These are phyloP conservation scores for Bellardia bayeri DNA, from an alignment of 2,888 invertebrate species.

Conservation along the genomic window DNA sequence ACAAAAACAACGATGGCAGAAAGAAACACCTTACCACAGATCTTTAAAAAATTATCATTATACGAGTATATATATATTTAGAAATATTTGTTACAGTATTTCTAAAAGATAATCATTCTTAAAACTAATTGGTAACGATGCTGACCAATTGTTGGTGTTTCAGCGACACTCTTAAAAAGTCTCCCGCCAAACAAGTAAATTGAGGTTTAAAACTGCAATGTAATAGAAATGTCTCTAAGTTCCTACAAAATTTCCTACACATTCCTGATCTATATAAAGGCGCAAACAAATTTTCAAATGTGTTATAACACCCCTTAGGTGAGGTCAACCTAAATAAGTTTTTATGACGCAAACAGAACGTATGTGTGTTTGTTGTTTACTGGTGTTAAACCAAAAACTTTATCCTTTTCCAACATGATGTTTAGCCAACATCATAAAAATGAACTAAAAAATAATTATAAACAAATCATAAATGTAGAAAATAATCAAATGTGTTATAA, in stretches of 20 bases:
- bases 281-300: not conserved
- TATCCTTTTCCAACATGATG: slow-evolving; percentile 47
- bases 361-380: not conserved
- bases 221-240: not conserved
- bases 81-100: too few relatives aligned
- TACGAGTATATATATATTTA: too few relatives aligned
- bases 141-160: too few relatives aligned
- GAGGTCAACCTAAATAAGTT: slow-evolving; percentile 60
- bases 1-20: too few relatives aligned
- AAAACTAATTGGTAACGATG: too few relatives aligned
- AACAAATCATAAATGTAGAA: slow-evolving; percentile 54
- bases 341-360: slow-evolving; percentile 11
- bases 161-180: too few relatives aligned
- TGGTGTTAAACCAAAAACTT: slow-evolving; percentile 58
- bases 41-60: too few relatives aligned
- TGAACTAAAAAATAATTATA: slow-evolving; percentile 39
- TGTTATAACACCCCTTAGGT: slow-evolving; percentile 42
- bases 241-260: not conserved
- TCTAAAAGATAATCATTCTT: too few relatives aligned
- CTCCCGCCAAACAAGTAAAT: not conserved
- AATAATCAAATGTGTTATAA: slow-evolving; percentile 44
- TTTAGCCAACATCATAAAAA: slow-evolving; percentile 58
- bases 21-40: too few relatives aligned
- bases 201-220: not conserved
- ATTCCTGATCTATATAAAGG: not conserved